These are phyloP conservation scores for Albula goreensis DNA, from an alignment of 2,113 vertebrate species.

Conservation along the genomic window DNA sequence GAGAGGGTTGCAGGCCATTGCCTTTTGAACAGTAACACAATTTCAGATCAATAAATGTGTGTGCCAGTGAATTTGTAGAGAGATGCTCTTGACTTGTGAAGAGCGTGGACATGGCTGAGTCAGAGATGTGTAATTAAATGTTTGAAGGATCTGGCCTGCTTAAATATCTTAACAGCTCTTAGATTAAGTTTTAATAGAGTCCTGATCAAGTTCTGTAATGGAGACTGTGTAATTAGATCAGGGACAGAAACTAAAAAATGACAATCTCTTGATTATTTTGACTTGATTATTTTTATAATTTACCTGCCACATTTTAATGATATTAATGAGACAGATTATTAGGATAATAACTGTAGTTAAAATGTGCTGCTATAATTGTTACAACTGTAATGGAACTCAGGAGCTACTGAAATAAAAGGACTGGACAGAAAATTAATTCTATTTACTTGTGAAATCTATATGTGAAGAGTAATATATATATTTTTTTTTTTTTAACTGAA, in stretches of 20 bases:
- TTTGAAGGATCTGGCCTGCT: conserved; percentile 5
- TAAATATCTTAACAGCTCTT: background rate
- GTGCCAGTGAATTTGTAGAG: background rate
- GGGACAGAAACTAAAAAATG: background rate
- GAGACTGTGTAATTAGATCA: background rate
- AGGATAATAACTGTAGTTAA: background rate
- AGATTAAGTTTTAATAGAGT: background rate
- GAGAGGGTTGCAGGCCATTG: background rate
- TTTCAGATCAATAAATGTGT: background rate
- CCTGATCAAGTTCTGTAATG: background rate
- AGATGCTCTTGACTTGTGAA: background rate
- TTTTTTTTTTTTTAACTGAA: no score
- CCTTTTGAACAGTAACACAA: background rate
- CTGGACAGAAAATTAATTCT: no score
- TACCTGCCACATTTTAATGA: background rate
- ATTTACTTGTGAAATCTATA: no score
- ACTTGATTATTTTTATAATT: background rate
- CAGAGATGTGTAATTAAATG: background rate
- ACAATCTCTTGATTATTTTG: background rate
- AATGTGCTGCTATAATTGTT: background rate
- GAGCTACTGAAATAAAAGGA: no score
- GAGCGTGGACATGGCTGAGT: background rate
- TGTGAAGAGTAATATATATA: no score
- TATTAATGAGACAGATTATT: background rate
- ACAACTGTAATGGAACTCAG: no score